Base-by-base conservation (phyloP, 2,888 invertebrate species). In the Yponomeuta plumbellus region DNA sequence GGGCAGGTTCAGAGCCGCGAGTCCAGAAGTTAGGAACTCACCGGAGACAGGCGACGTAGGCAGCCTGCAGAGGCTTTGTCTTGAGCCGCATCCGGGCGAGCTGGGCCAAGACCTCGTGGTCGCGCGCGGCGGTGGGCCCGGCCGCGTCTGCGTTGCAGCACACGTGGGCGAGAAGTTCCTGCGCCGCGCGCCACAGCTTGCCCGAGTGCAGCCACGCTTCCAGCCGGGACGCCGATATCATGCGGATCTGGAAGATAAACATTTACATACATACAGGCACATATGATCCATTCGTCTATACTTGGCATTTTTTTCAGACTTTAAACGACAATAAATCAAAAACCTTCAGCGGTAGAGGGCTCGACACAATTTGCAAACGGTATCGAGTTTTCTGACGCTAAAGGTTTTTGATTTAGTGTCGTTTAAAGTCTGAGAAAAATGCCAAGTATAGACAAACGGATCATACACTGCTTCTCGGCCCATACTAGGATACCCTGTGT, bases 161-260 rank as follows among this genome's bases (percentile, higher is more conserved):
- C 71, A 99, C 94, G 75, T 96, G 95, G 66, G 98, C 95, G 34
- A 99, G 88, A 66, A 99, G 85, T 85, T 99, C 99, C 82, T 98
- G 98, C 0, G 98, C 98, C 23, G 96, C 94, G 75, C 97, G 95
- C 92, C 97, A 96, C 66, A 98, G 88, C 92, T 99, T 99, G 69
- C 98, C 98, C 80, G 98, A 98, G 82, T 98, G 98, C 68, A 99
- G 92, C 98, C 98, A 99, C 74, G 96, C 94, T 82, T 99, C 99
- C 22, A 99, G 92, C 0, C 96, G 94, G 0, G 95, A 94, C 1
- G 96, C 95, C 0, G 96, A 95, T 66, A 96, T 93, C 75, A 95
- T 93, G 23, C 97, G 93, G 70, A 97, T 95, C 92, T 92, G 75
- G 11, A 21, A 61, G 13, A 26, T 39, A 11, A 11, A 39, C n/a